phyloP scores from a whole-genome alignment of 1,140 invertebrate genomes.

The Achroia grisella region DNA sequence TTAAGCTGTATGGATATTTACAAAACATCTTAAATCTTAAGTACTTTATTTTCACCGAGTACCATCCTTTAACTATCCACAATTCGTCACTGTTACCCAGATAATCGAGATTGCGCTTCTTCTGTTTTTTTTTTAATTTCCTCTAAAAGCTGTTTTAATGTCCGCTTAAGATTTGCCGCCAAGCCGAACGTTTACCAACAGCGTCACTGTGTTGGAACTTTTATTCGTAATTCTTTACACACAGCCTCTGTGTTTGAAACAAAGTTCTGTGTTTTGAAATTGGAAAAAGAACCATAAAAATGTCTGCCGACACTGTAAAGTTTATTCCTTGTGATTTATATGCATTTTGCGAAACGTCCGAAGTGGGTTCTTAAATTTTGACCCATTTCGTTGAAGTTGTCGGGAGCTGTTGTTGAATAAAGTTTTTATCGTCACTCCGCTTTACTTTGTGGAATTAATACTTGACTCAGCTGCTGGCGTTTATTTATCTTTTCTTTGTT shows the following conservation, averaged over 20 bases:
- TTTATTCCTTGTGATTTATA: slow-evolving; percentile 34
- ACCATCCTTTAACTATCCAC: slow-evolving; percentile 7
- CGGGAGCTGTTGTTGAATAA: background rate
- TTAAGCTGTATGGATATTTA: too few relatives aligned
- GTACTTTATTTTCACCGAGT: slow-evolving; percentile 4
- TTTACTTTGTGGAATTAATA: slow-evolving; percentile 1
- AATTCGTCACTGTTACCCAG: slow-evolving; percentile 10
- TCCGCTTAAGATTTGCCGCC: background rate
- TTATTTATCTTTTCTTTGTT: too few relatives aligned
- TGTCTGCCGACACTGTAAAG: slow-evolving; percentile 3
- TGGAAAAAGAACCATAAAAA: slow-evolving; percentile 9
- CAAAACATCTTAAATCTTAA: too few relatives aligned
- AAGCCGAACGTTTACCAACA: too few relatives aligned
- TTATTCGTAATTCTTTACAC: background rate
- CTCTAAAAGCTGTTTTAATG: slow-evolving; percentile 17
- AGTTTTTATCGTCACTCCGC: slow-evolving; percentile 1
- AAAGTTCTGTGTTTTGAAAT: background rate
- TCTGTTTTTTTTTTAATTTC: slow-evolving; percentile 15
- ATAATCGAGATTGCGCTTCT: slow-evolving; percentile 9
- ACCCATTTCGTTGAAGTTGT: slow-evolving; percentile 21
- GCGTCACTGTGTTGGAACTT: too few relatives aligned
- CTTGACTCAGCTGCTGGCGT: background rate
- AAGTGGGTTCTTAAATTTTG: slow-evolving; percentile 24
- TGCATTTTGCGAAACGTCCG: slow-evolving; percentile 21
- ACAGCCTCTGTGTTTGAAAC: background rate